Conservation (phyloP, 2,888 invertebrate genomes). For the Drosophila limbata region DNA sequence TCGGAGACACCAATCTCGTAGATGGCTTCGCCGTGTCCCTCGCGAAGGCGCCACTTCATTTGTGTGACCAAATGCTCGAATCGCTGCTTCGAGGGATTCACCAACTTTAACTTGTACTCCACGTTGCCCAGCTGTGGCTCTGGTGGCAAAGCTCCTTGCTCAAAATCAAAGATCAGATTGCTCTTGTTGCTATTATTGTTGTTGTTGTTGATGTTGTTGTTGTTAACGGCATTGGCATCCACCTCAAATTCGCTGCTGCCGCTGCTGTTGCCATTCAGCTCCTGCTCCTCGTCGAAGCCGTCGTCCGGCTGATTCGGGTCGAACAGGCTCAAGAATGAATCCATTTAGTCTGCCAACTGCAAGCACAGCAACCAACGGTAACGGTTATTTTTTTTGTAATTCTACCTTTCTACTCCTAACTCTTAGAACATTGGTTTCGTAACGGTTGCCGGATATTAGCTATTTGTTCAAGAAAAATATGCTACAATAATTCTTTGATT, state of each 20-base stretch:
- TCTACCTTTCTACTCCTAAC: no score
- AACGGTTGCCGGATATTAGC: no score
- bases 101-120: slow-evolving; percentile 97
- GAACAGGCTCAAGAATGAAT: slow-evolving; percentile 93
- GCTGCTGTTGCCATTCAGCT: slow-evolving; percentile 76
- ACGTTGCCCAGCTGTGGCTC: slow-evolving; percentile 98
- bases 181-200: slow-evolving; percentile 63
- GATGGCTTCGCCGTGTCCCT: slow-evolving; percentile 98
- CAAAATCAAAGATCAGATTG: slow-evolving; percentile 86
- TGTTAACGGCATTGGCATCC: slow-evolving; percentile 56
- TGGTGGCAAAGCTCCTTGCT: slow-evolving; percentile 92
- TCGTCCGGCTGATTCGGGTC: slow-evolving; percentile 87
- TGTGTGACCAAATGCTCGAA: slow-evolving; percentile 99
- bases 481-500: no score
- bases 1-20: slow-evolving; percentile 98
- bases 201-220: slow-evolving; percentile 63
- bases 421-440: no score
- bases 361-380: no score
- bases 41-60: slow-evolving; percentile 98
- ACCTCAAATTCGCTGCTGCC: slow-evolving; percentile 62
- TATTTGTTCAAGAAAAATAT: no score
- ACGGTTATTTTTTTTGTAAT: no score
- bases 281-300: slow-evolving; percentile 82
- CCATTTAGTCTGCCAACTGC: slow-evolving; percentile 87
- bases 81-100: slow-evolving; percentile 95